Evolutionary conservation across 2,888 invertebrate species (phyloP), one percentile per base, ranked within the genome.

Genomic region (Cosmopolites sordidus): DNA sequence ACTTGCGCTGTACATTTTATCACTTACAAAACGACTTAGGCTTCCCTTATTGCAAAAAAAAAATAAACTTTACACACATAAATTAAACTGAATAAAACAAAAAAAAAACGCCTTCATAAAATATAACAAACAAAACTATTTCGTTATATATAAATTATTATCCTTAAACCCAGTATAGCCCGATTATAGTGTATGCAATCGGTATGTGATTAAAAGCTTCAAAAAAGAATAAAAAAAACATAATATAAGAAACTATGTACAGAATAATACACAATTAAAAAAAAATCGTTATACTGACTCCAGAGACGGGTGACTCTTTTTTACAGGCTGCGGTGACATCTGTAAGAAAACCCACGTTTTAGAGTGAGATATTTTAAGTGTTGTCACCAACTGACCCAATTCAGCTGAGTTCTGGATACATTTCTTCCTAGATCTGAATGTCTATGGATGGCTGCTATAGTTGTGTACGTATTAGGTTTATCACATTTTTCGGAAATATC

Each of bases 391-490:
- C 63, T 60, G 58, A 67, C 66, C 62, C 65, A 65, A 58, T 60
- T 64, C 17, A 65, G 40, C n/a, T 59, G 58, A 30, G 57, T 60
- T 45, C 56, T 49, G 16, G 54, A 48, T 2, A 50, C 47, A 18
- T 64, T 64, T 52, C 68, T 63, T 12, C 48, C 56, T 22, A 57
- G 66, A 59, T 71, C 72, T 2, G 73, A 73, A 63, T 72, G 69
- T 61, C 73, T 58, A 58, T 72, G 69, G 16, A 70, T 64, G 1
- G 71, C 67, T 18, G 72, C 69, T 29, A 71, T 67, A 2, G 73
- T 73, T 33, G 68, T 69, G 58, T 72, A 73, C 5, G 66, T 62
- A 30, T 65, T 62, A 5, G 27, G 5, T 16, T 41, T 51, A 3
- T 29, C 44, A 17, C 33, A 53, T 18, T 27, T 45, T 37, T 65